Percentiles rank a stretch among this genome's conserved stretches.
Evolutionary conservation across 2,113 vertebrate genomes (phyloP).

Genomic region (Trogon surrucura): DNA sequence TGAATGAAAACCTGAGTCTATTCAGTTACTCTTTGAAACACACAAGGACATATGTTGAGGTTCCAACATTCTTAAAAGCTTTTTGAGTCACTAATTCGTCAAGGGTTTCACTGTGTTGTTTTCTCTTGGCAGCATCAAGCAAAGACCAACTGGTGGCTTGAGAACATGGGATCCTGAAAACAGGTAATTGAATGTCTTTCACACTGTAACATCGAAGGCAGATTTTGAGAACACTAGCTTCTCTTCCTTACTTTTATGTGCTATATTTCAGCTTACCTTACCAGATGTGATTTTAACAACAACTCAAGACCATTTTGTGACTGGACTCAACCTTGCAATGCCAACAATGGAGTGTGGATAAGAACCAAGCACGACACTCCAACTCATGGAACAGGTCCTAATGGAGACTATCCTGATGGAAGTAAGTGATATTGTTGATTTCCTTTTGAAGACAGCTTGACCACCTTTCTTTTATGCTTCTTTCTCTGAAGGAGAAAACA

Average conservation of each 20-base stretch:
- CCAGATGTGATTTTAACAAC: conserved; percentile 79
- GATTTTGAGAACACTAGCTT: neutral
- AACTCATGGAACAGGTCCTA: conserved; percentile 70
- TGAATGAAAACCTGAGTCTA: neutral
- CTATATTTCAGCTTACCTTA: conserved; percentile 77
- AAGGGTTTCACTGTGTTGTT: neutral
- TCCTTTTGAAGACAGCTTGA: neutral
- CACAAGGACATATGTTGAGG: neutral
- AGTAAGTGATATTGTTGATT: conserved; percentile 41
- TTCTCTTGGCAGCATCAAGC: conserved; percentile 32
- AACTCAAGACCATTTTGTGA: conserved; percentile 76
- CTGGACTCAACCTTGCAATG: conserved; percentile 74
- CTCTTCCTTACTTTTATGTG: neutral
- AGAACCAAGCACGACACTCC: conserved; percentile 66
- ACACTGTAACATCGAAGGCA: neutral
- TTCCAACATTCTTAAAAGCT: neutral
- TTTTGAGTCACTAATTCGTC: neutral
- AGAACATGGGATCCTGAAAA: conserved; percentile 36
- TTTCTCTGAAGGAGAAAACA: neutral
- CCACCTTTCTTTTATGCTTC: neutral
- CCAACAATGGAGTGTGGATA: conserved; percentile 66
- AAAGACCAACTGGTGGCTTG: neutral
- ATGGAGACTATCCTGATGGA: conserved; percentile 68
- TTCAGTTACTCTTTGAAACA: neutral
- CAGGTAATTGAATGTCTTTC: conserved; percentile 23